Base-by-base conservation (phyloP, 2,888 invertebrate genomes). In the Caenorhabditis japonica region DNA sequence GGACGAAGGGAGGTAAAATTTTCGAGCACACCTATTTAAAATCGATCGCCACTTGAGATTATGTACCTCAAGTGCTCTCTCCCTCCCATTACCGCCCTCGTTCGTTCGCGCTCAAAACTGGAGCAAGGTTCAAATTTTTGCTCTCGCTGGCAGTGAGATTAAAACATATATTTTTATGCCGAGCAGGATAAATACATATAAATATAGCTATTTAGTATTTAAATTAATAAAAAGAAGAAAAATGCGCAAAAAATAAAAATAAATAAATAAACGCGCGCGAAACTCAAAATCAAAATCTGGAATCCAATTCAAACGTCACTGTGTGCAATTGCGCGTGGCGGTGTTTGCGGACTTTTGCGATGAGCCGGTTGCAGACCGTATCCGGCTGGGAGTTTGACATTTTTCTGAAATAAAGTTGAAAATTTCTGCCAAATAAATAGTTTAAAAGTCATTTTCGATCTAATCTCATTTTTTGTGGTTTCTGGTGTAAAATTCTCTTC, bases 1-100 rank as follows among this genome's bases (percentile, higher is more conserved):
- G n/a, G n/a, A n/a, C n/a, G n/a, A n/a, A n/a, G n/a, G n/a, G n/a
- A n/a, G n/a, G n/a, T n/a, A n/a, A n/a, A n/a, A n/a, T n/a, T n/a
- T 33, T 56, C 33, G 56, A 64, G 64, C 64, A 64, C 64, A 64
- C 46, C 21, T 36, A 44, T 36, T 13, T 25, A 12, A 53, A 27
- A 64, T 64, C 64, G 64, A 64, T 64, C 53, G 55, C 47, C 55
- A 56, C 64, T 64, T 64, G 64, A 64, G 64, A 56, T 47, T 64
- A 64, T 64, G 64, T 64, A 56, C 64, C 56, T 64, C 55, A 64
- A 64, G 64, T 56, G 56, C 64, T 64, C 5, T 30, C 30, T 30
- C 30, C 30, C 64, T 64, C 64, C 56, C 56, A 64, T 64, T 64
- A 64, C 64, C 64, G 47, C 64, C 41, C 52, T 62, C 53, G 39